phyloP scores from a whole-genome alignment of 2,888 invertebrate species.

The Oscheius myriophilus region DNA sequence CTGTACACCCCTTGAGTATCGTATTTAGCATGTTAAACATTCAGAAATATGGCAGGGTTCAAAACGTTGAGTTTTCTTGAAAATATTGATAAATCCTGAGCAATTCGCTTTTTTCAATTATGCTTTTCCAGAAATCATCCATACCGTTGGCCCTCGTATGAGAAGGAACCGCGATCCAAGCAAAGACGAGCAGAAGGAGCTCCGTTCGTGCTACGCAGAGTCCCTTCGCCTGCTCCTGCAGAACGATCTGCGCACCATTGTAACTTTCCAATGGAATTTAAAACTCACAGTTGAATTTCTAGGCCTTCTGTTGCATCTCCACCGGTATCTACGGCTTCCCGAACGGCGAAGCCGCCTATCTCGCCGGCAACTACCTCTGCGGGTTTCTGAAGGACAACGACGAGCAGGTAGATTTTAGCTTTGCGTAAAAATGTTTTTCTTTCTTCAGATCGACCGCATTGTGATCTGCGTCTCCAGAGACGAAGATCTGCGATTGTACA shows the following conservation, averaged over 20 bases:
- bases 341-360: constrained; percentile 79
- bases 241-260: constrained; percentile 77
- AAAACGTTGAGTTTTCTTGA: too few species aligned
- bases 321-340: constrained; percentile 92
- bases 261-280: constrained; percentile 65
- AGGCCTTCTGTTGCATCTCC: constrained; percentile 87
- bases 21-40: too few species aligned
- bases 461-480: constrained; percentile 42
- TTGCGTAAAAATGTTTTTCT: too few species aligned
- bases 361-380: constrained; percentile 35
- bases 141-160: constrained; percentile 86
- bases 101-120: too few species aligned
- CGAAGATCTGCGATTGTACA: constrained; percentile 36
- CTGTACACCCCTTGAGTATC: too few species aligned
- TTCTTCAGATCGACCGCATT: constrained; percentile 39
- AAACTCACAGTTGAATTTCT: constrained; percentile 30
- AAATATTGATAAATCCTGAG: too few species aligned
- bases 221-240: constrained; percentile 76
- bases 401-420: too few species aligned
- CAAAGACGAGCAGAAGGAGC: constrained; percentile 76
- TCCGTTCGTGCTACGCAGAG: constrained; percentile 81
- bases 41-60: too few species aligned
- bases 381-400: background rate
- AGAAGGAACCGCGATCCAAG: constrained; percentile 23
- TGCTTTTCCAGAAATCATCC: constrained; percentile 83